Base-by-base conservation (phyloP, 2,888 invertebrate genomes). In the Agonopterix alstromeriana region DNA sequence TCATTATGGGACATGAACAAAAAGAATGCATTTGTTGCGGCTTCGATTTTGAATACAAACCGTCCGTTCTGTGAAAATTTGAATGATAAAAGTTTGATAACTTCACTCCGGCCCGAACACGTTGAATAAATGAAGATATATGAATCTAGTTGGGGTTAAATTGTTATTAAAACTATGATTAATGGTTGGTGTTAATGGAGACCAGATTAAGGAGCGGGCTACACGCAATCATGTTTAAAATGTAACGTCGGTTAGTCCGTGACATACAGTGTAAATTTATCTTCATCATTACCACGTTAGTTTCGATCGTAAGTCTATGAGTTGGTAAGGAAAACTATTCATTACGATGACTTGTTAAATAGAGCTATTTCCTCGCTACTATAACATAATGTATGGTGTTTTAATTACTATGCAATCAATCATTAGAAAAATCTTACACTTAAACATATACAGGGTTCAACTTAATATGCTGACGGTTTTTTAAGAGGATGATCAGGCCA, bases 111-210 rank as follows among this genome's bases (percentile, higher is more conserved):
- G 70, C 63, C 66, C 63, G 63, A 66, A 67, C 68, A 72, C 67
- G 71, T 70, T 65, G 81, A 77, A 80, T 78, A 81, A 79, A 86
- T 84, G 85, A 86, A 87, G 86, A 88, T 87, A 85, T 88, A 87
- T 88, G 85, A 84, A 86, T 85, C 82, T 72, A 79, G 79, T 81
- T 78, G 82, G 87, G 85, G 86, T 86, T 88, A 87, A 87, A 85
- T 85, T 83, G 80, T 87, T 87, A 86, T 87, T 87, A 87, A 87
- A 85, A 87, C 84, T 86, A 85, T 87, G 88, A 88, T 88, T 85
- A 87, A 88, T 88, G 82, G 69, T 73, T 61, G 58, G 58, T 71
- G 77, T 81, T 86, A 85, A 86, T 87, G 83, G 80, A 77, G 77
- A 73, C 66, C 73, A 84, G 85, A 85, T 84, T 86, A 86, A 82